These are phyloP conservation scores for Plusia festucae DNA, from an alignment of 2,888 invertebrate genomes.

Conservation along the genomic window DNA sequence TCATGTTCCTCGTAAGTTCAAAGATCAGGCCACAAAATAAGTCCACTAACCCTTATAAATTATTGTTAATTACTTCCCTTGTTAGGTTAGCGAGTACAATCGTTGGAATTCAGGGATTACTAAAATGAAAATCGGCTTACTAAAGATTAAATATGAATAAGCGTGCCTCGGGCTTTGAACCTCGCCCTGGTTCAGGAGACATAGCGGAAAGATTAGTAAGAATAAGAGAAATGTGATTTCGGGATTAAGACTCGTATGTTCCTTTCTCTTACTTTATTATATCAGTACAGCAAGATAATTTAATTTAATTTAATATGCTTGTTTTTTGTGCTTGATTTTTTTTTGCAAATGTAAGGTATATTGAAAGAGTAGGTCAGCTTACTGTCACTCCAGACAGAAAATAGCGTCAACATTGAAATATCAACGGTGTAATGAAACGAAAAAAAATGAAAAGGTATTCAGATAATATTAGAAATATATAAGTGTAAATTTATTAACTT, in stretches of 20 bases:
- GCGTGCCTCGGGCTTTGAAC: constrained; percentile 56
- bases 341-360: too few relatives aligned
- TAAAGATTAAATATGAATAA: constrained; percentile 74
- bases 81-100: constrained; percentile 66
- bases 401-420: too few relatives aligned
- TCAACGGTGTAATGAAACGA: too few relatives aligned
- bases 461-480: too few relatives aligned
- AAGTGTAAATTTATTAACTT: too few relatives aligned
- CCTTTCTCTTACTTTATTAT: constrained; percentile 11
- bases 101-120: constrained; percentile 70
- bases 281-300: neutral
- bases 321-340: neutral
- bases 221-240: constrained; percentile 26
- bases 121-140: constrained; percentile 77
- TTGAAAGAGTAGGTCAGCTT: too few relatives aligned
- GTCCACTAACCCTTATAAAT: constrained; percentile 64
- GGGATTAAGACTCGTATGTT: constrained; percentile 19
- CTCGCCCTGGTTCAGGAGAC: constrained; percentile 32
- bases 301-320: neutral
- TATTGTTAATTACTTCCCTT: constrained; percentile 70
- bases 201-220: constrained; percentile 27
- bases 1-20: constrained; percentile 44
- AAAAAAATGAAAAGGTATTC: too few relatives aligned
- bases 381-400: too few relatives aligned
- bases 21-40: constrained; percentile 57